Evolutionary conservation across 2,113 vertebrate species (phyloP), one percentile per base, ranked within the genome.

Genomic region (Anhinga anhinga): DNA sequence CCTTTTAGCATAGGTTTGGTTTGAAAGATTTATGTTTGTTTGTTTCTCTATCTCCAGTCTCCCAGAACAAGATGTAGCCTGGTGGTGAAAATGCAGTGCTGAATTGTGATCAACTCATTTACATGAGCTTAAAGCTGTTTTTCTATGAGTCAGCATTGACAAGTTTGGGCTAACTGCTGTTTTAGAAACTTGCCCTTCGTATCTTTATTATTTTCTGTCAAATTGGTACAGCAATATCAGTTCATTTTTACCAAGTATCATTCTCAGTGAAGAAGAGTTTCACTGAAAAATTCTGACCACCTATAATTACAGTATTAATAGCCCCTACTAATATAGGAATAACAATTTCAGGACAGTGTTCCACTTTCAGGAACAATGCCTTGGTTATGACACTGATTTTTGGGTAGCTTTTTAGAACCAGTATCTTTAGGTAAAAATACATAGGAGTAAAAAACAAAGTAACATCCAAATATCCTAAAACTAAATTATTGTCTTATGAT

Each of bases 401-500:
- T 30, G 12, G 30, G 50, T 53, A 38, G 47, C 67, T 49, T 79
- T 83, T 61, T 49, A 56, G 52, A 82, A 52, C 45, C 22, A 73
- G 5, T 76, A 74, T 80, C 30, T 74, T 85, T 47, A 38, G 14
- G 15, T 38, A 90, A 69, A 89, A 89, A n/a, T 34, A 82, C 93
- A 26, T 38, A 10, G 82, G 7, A 81, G 3, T 15, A 10, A 44
- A n/a, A 29, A 34, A 56, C 30, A 53, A 63, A 62, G 19, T 56
- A 94, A 71, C 23, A 93, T 56, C 40, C 26, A 79, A 62, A 94
- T 94, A 95, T 91, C 34, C 67, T 77, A 96, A 53, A 95, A 95
- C 82, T 92, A 93, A 82, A 87, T 61, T 96, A 95, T 95, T 89
- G 52, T 52, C 20, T 74, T 53, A 34, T 15, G 8, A 36, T 49